Conservation (phyloP, 2,888 invertebrate species). For the Cylindroiulus punctatus region DNA sequence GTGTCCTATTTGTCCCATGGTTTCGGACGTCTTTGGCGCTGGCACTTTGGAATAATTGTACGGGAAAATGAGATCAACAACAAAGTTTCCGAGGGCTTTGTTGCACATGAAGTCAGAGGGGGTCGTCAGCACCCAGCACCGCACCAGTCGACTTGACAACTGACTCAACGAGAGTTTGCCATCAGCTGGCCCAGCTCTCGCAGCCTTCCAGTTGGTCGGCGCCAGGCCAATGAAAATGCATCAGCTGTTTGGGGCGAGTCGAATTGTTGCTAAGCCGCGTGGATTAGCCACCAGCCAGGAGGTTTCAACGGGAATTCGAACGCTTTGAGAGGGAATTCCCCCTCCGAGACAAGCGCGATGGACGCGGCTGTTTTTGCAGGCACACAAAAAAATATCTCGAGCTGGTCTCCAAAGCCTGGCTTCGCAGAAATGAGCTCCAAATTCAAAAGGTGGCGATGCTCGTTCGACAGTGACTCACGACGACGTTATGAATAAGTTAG, state of each 20-base stretch:
- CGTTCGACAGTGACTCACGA: not conserved
- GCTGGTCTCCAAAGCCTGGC: not conserved
- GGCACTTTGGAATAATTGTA: constrained; percentile 51
- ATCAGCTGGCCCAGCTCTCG: constrained; percentile 37
- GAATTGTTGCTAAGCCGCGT: constrained; percentile 1
- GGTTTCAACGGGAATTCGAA: not conserved
- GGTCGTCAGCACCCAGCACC: constrained; percentile 1
- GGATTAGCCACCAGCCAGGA: not conserved
- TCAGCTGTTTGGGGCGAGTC: constrained; percentile 48
- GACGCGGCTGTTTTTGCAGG: not conserved
- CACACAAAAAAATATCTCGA: not conserved
- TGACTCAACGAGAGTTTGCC: constrained; percentile 38
- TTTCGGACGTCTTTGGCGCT: constrained; percentile 51
- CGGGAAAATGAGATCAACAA: constrained; percentile 54
- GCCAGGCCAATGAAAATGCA: not conserved
- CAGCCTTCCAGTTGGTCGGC: not conserved
- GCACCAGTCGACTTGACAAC: constrained; percentile 46
- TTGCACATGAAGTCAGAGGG: constrained; percentile 48
- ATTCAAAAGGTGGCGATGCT: not conserved
- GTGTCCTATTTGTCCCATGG: constrained; percentile 49
- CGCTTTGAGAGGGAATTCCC: not conserved
- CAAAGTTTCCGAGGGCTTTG: constrained; percentile 51
- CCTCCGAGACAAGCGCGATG: not conserved
- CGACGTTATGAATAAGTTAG: not conserved
- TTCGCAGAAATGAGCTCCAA: not conserved